These are phyloP conservation scores for Cerastis leucographa DNA, from an alignment of 2,888 invertebrate species.

Conservation along the genomic window DNA sequence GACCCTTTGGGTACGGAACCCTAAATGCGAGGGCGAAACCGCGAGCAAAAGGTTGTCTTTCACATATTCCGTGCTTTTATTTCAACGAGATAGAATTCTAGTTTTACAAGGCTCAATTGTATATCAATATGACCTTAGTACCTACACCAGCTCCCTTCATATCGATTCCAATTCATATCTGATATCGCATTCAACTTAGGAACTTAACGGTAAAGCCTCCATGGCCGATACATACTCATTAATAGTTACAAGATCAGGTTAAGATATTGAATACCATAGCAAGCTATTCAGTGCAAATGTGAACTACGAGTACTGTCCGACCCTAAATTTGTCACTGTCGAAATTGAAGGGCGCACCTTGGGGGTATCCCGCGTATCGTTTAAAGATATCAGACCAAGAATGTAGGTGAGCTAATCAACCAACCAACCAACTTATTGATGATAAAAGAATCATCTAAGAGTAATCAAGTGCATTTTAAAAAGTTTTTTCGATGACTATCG, in stretches of 20 bases:
- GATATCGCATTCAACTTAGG: slow-evolving; percentile 11
- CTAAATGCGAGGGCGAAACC: too few species aligned
- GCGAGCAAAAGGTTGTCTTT: background rate
- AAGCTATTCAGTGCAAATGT: slow-evolving; percentile 31
- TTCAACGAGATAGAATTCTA: background rate
- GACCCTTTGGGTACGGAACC: too few species aligned
- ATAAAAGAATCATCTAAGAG: too few species aligned
- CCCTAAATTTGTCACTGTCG: slow-evolving; percentile 13
- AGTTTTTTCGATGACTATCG: background rate
- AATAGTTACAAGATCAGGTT: slow-evolving; percentile 33
- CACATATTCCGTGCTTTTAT: background rate
- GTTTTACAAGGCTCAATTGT: background rate
- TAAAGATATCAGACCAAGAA: background rate
- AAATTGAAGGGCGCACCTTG: background rate
- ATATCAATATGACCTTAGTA: slow-evolving; percentile 30
- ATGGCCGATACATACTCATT: slow-evolving; percentile 4
- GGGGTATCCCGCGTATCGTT: background rate
- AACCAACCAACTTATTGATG: too few species aligned
- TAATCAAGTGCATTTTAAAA: too few species aligned
- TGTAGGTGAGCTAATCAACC: background rate
- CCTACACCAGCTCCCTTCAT: slow-evolving; percentile 10
- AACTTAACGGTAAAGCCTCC: slow-evolving; percentile 26
- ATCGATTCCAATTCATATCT: slow-evolving; percentile 17
- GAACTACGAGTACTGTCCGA: background rate
- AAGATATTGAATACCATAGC: slow-evolving; percentile 19